Conservation (phyloP, 2,797 vertebrate genomes). For the Paedocypris micromegethes region DNA sequence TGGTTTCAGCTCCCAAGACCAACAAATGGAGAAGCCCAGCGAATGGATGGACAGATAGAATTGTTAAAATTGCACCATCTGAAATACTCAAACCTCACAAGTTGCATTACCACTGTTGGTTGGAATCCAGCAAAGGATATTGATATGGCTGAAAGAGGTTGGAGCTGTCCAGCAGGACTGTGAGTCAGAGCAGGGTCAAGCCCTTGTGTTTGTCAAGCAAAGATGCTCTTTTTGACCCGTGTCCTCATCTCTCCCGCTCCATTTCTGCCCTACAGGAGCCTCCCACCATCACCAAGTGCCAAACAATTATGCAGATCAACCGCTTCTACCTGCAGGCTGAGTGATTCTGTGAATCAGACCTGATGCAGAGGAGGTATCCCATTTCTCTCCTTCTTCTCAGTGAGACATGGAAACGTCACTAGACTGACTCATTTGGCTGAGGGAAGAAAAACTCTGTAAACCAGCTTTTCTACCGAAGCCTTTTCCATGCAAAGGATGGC, state of each 20-base stretch:
- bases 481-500: no score
- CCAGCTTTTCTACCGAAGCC: neutral
- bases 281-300: conserved; percentile 28
- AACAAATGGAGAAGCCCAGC: no score
- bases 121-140: neutral
- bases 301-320: conserved; percentile 38
- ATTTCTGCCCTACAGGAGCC: conserved; percentile 21
- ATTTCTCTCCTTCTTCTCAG: conserved; percentile 5
- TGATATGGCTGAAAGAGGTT: no score
- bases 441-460: neutral
- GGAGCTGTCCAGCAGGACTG: neutral
- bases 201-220: conserved; percentile 35
- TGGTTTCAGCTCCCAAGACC: no score
- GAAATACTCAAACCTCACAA: no score
- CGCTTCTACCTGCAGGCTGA: conserved; percentile 20
- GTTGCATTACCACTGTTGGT: neutral
- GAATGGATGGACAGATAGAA: no score
- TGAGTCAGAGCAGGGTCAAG: conserved; percentile 1
- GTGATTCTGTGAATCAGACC: conserved; percentile 22
- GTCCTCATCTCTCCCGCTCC: conserved; percentile 13
- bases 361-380: conserved; percentile 21
- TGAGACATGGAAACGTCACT: conserved; percentile 14
- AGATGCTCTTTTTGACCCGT: conserved; percentile 13
- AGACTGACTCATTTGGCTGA: conserved; percentile 20
- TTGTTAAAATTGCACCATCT: no score